Evolutionary conservation across 2,888 invertebrate genomes (phyloP).

Genomic region (Xestobium rufovillosum): DNA sequence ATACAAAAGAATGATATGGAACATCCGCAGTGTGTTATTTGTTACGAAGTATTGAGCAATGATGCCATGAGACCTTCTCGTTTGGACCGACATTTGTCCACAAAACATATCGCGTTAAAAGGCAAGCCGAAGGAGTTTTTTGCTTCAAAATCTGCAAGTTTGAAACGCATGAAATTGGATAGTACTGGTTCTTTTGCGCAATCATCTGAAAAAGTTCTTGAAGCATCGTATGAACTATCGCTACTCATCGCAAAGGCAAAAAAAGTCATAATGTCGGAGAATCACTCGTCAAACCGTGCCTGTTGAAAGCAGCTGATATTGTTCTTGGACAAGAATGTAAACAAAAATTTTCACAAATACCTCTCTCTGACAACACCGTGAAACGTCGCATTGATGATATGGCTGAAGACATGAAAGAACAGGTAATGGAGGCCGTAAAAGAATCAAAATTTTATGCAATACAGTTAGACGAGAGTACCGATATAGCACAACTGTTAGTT

Average conservation of each 20-base stretch:
- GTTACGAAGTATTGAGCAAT: slow-evolving; percentile 11
- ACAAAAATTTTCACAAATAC: slow-evolving; percentile 21
- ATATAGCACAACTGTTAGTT: slow-evolving; percentile 20
- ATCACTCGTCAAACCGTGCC: slow-evolving; percentile 21
- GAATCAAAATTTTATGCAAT: slow-evolving; percentile 20
- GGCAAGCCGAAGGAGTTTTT: slow-evolving; percentile 13
- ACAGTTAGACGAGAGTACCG: slow-evolving; percentile 25
- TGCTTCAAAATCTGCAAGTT: slow-evolving; percentile 13
- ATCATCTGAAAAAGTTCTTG: slow-evolving; percentile 10
- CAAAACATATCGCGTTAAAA: slow-evolving; percentile 16
- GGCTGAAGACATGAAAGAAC: slow-evolving; percentile 18
- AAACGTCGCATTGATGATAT: slow-evolving; percentile 22
- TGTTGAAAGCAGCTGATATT: slow-evolving; percentile 22
- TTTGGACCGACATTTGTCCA: slow-evolving; percentile 12
- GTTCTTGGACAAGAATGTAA: slow-evolving; percentile 19
- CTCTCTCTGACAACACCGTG: slow-evolving; percentile 22
- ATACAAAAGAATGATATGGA: slow-evolving; percentile 8
- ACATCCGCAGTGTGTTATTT: slow-evolving; percentile 11
- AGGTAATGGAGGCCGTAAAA: slow-evolving; percentile 15
- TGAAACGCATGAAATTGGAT: slow-evolving; percentile 17
- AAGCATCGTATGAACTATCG: slow-evolving; percentile 15
- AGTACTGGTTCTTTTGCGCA: slow-evolving; percentile 16
- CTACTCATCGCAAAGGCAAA: slow-evolving; percentile 20
- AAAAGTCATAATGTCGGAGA: slow-evolving; percentile 22
- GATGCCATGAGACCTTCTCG: slow-evolving; percentile 14